These are phyloP conservation scores for Podabrus alpinus DNA, from an alignment of 2,888 invertebrate species.

Conservation along the genomic window DNA sequence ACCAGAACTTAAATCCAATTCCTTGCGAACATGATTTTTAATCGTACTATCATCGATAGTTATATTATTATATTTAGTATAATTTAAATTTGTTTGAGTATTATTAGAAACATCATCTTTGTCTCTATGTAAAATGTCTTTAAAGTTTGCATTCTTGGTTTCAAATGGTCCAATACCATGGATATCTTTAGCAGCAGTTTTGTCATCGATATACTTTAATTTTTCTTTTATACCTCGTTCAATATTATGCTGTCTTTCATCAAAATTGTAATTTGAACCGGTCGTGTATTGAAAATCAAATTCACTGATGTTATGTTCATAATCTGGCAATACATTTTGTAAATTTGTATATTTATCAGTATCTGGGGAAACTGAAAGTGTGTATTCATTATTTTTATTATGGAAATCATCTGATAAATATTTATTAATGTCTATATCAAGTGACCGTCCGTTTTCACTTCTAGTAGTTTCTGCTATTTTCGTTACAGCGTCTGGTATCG, in stretches of 20 bases:
- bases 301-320: not conserved
- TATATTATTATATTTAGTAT: constrained; percentile 43
- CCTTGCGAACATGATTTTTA: constrained; percentile 45
- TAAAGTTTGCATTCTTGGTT: constrained; percentile 36
- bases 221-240: constrained; percentile 61
- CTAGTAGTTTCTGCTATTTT: constrained; percentile 9
- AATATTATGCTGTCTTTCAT: constrained; percentile 59
- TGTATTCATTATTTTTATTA: constrained; percentile 59
- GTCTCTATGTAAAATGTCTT: constrained; percentile 31
- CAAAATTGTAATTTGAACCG: constrained; percentile 61
- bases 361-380: constrained; percentile 57
- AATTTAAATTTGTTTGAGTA: constrained; percentile 41
- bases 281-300: constrained; percentile 54
- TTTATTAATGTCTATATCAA: constrained; percentile 52
- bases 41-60: constrained; percentile 41
- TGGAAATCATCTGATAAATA: constrained; percentile 60
- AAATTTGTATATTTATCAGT: constrained; percentile 46
- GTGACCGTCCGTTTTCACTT: constrained; percentile 45
- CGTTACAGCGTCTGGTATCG: not conserved
- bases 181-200: constrained; percentile 15
- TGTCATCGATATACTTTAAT: constrained; percentile 46
- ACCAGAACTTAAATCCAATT: constrained; percentile 54
- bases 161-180: constrained; percentile 31
- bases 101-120: constrained; percentile 26
- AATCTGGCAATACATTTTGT: constrained; percentile 33